phyloP scores from a whole-genome alignment of 2,797 vertebrate genomes.

The Scleropages formosus region DNA sequence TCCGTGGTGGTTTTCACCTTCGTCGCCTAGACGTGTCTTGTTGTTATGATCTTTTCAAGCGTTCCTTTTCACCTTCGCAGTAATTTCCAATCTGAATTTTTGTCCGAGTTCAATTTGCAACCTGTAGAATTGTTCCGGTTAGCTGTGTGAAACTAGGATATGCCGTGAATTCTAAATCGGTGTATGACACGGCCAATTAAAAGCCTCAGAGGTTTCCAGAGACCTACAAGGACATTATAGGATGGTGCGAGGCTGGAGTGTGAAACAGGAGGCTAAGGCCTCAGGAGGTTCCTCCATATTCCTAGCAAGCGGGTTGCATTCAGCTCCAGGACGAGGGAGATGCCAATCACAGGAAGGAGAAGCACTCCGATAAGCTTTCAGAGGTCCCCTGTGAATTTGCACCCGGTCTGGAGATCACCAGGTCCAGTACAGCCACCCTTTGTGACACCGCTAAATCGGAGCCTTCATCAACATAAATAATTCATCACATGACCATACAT shows the following conservation, averaged over 20 bases:
- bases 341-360: conserved; percentile 41
- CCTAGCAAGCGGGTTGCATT: neutral
- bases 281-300: conserved; percentile 6
- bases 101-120: neutral
- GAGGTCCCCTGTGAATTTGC: conserved; percentile 41
- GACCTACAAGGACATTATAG: conserved; percentile 12
- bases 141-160: neutral
- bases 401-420: conserved; percentile 36
- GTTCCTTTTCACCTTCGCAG: neutral
- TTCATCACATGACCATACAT: conserved; percentile 23
- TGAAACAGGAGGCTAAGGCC: neutral
- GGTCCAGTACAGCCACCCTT: conserved; percentile 23
- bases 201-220: neutral
- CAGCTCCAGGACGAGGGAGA: conserved; percentile 20
- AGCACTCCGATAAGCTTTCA: conserved; percentile 42
- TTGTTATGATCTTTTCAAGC: neutral
- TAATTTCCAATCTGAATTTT: neutral
- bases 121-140: neutral
- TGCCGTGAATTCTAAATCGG: conserved; percentile 11
- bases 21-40: neutral
- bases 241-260: neutral
- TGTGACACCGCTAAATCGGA: neutral
- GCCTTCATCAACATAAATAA: conserved; percentile 28
- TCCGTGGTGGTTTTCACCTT: neutral
- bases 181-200: conserved; percentile 12